Evolutionary conservation across 2,797 vertebrate species (phyloP).

Genomic region (Tiaroga cobitis): DNA sequence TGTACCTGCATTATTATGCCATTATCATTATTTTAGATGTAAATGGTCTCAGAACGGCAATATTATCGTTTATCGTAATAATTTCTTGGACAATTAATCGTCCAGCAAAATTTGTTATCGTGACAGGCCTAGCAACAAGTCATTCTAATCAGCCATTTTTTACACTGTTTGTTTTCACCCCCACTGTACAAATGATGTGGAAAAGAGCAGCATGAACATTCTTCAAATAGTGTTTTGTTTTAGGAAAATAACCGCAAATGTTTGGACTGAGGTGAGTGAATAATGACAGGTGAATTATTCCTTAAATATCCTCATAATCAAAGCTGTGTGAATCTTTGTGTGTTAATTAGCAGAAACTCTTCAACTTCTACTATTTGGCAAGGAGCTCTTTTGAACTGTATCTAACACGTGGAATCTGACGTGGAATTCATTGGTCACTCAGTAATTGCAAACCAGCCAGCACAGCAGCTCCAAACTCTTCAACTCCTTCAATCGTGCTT

Average conservation of each 20-base stretch:
- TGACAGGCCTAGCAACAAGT: no score
- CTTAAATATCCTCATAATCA: background rate
- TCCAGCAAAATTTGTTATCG: no score
- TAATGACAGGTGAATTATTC: background rate
- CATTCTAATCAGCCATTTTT: background rate
- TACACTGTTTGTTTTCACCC: no score
- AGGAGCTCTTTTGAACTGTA: slow-evolving; percentile 9
- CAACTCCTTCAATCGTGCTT: slow-evolving; percentile 1
- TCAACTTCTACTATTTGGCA: background rate
- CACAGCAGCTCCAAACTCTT: slow-evolving; percentile 22
- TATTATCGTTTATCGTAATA: no score
- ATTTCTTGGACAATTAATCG: no score
- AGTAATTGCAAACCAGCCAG: slow-evolving; percentile 3
- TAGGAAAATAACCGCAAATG: background rate
- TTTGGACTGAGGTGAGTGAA: background rate
- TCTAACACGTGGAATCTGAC: slow-evolving; percentile 3
- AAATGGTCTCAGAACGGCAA: no score
- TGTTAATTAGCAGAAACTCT: background rate
- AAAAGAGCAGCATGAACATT: background rate
- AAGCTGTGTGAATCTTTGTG: background rate
- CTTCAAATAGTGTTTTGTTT: background rate
- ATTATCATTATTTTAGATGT: no score
- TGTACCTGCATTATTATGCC: no score
- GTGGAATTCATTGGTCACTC: slow-evolving; percentile 22
- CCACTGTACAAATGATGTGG: no score